Evolutionary conservation across 2,888 invertebrate genomes (phyloP).

Genomic region (Lasius platythorax): DNA sequence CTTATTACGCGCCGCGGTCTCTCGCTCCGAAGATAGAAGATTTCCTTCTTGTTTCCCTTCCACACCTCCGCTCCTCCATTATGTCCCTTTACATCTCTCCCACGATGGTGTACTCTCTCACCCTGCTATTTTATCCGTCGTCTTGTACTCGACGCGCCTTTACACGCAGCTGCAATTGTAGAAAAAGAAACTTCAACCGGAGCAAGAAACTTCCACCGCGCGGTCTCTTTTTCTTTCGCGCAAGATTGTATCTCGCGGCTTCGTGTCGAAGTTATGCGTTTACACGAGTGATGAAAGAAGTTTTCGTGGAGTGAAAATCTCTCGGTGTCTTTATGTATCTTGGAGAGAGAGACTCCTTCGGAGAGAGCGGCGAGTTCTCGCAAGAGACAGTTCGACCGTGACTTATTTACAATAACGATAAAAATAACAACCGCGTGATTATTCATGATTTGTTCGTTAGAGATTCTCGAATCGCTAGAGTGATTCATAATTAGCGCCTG

Average conservation of each 20-base stretch:
- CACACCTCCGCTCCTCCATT: constrained; percentile 30
- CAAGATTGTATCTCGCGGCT: constrained; percentile 33
- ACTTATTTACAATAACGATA: constrained; percentile 5
- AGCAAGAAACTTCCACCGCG: constrained; percentile 24
- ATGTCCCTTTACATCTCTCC: constrained; percentile 59
- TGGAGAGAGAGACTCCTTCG: not conserved
- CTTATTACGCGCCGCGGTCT: constrained; percentile 61
- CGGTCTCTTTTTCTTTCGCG: constrained; percentile 24
- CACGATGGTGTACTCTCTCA: constrained; percentile 45
- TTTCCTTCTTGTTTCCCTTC: constrained; percentile 42
- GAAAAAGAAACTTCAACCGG: constrained; percentile 45
- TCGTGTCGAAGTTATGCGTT: constrained; percentile 32
- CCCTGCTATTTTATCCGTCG: constrained; percentile 21
- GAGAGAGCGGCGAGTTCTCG: not conserved
- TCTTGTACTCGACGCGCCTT: not conserved
- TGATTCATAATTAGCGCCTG: not conserved
- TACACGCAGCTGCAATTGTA: constrained; percentile 31
- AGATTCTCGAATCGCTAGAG: not conserved
- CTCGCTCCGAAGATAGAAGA: constrained; percentile 20
- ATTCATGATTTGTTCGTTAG: not conserved
- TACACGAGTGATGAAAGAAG: constrained; percentile 38
- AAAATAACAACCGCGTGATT: not conserved
- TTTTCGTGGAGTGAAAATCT: constrained; percentile 33
- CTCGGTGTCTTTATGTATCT: constrained; percentile 7
- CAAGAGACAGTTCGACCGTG: not conserved